These are phyloP conservation scores for Cybosia mesomella DNA, from an alignment of 2,888 invertebrate genomes.

Conservation along the genomic window DNA sequence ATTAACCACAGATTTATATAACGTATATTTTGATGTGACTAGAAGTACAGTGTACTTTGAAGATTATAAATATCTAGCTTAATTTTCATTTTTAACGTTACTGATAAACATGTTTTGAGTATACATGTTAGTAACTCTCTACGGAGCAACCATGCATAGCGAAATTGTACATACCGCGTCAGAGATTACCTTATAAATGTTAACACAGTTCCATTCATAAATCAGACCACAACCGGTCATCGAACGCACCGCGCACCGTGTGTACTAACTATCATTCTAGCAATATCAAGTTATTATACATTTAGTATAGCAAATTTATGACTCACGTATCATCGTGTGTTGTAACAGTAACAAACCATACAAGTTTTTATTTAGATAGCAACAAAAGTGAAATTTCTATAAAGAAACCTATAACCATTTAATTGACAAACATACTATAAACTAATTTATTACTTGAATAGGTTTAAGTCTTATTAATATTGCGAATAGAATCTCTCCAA, in stretches of 20 bases:
- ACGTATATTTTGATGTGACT: not conserved
- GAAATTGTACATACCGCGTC: not conserved
- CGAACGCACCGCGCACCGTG: not conserved
- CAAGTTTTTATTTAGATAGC: not conserved
- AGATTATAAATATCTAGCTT: not conserved
- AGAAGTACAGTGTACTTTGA: not conserved
- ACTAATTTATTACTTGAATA: not conserved
- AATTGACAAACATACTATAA: not conserved
- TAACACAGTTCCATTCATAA: conserved; percentile 1
- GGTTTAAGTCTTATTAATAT: not conserved
- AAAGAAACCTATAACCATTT: not conserved
- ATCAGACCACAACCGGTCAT: not conserved
- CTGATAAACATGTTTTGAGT: not conserved
- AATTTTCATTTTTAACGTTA: conserved; percentile 1
- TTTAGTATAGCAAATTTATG: not conserved
- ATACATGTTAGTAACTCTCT: not conserved
- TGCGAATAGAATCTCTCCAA: no score
- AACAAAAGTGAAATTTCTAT: not conserved
- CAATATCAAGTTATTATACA: not conserved
- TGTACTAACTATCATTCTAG: not conserved
- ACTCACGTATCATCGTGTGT: not conserved
- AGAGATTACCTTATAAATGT: conserved; percentile 4
- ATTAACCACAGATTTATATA: conserved; percentile 14
- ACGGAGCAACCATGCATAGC: not conserved
- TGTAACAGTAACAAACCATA: not conserved